Conservation (phyloP, 1,140 invertebrate genomes). For the Meteorus sp. region DNA sequence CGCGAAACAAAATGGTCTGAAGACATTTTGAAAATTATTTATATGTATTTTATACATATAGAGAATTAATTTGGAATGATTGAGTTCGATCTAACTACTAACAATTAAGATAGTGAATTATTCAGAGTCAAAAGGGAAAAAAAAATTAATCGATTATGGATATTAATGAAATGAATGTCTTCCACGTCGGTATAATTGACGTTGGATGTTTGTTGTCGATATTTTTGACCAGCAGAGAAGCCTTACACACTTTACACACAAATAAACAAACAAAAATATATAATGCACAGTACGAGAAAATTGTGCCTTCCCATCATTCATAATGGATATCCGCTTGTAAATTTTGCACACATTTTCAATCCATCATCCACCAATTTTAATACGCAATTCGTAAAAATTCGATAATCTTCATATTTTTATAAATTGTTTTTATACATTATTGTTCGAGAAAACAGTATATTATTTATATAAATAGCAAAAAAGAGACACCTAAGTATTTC, state of each 20-base stretch:
- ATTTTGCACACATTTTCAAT: no score
- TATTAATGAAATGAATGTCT: slow-evolving; percentile 33
- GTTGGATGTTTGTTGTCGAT: slow-evolving; percentile 8
- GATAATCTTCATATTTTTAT: slow-evolving; percentile 39
- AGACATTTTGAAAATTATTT: neutral
- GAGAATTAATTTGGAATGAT: slow-evolving; percentile 16
- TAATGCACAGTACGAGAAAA: slow-evolving; percentile 39
- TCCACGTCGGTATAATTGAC: slow-evolving; percentile 24
- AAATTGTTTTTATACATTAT: no score
- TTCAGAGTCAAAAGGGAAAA: slow-evolving; percentile 18
- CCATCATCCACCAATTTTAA: no score
- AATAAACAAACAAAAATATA: no score
- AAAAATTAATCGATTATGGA: no score
- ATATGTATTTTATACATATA: slow-evolving; percentile 27
- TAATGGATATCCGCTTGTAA: slow-evolving; percentile 46
- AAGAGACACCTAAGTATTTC: no score
- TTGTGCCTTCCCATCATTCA: slow-evolving; percentile 51
- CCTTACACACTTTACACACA: slow-evolving; percentile 38
- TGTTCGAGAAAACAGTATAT: no score
- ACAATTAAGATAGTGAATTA: neutral
- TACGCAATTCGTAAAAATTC: no score
- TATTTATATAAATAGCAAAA: no score
- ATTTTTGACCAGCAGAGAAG: slow-evolving; percentile 25
- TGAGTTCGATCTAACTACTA: neutral
- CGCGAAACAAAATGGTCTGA: neutral